A percentile compares a stretch with the other conserved stretches of the same genome.
These are phyloP conservation scores for Brenthis ino DNA, from an alignment of 2,888 invertebrate species.

Conservation along the genomic window DNA sequence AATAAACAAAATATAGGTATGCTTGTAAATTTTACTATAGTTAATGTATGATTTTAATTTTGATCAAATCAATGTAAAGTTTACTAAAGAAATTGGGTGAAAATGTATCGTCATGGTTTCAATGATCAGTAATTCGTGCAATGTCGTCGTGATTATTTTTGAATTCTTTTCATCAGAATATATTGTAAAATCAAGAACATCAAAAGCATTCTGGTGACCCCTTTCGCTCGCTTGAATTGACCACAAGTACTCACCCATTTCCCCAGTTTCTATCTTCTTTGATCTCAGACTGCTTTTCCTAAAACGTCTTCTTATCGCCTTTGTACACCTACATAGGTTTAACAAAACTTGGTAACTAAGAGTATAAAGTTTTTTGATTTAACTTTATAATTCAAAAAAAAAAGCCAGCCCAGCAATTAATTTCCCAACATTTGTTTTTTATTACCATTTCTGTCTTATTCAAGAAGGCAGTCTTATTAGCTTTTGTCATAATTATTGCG, in stretches of 20 bases:
- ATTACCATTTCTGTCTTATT: constrained; percentile 10
- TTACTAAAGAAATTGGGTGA: no score
- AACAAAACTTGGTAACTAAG: background rate
- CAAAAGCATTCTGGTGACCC: constrained; percentile 32
- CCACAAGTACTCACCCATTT: constrained; percentile 32
- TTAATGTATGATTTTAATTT: no score
- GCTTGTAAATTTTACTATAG: no score
- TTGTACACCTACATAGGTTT: constrained; percentile 3
- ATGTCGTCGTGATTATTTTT: background rate
- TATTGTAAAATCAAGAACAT: constrained; percentile 15
- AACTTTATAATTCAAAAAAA: constrained; percentile 1
- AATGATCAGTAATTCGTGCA: background rate
- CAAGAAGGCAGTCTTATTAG: constrained; percentile 13
- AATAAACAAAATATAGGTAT: no score
- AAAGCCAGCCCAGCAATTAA: background rate
- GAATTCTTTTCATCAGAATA: constrained; percentile 10
- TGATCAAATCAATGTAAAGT: no score
- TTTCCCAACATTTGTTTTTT: constrained; percentile 14
- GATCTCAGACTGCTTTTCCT: constrained; percentile 20
- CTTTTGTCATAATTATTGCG: constrained; percentile 30
- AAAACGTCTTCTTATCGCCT: constrained; percentile 10
- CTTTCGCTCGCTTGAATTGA: constrained; percentile 33
- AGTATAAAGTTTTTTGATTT: background rate
- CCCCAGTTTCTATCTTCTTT: constrained; percentile 27
- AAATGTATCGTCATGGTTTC: no score